Percentiles rank a stretch among this genome's conserved stretches.
Evolutionary conservation across 1,140 invertebrate species (phyloP).

Genomic region (Radopholus similis): DNA sequence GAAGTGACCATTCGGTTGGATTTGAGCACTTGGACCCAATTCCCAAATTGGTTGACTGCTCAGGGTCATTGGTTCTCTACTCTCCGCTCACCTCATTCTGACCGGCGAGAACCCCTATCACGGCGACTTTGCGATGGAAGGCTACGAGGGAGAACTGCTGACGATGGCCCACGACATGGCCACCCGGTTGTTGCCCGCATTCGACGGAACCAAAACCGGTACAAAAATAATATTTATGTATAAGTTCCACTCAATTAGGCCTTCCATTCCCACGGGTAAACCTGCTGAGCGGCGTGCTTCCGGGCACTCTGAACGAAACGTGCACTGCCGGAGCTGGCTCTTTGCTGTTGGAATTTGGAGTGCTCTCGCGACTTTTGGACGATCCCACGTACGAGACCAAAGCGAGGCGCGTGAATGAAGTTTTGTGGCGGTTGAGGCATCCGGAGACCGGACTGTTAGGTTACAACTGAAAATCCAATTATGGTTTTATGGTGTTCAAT

Average conservation of each 20-base stretch:
- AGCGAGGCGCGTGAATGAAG: conserved; percentile 65
- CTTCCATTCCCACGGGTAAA: conserved; percentile 70
- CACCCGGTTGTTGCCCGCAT: conserved; percentile 67
- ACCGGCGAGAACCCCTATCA: conserved; percentile 66
- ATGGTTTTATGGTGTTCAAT: conserved; percentile 10
- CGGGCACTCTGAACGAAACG: conserved; percentile 65
- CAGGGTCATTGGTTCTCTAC: conserved; percentile 68
- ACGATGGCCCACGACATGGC: conserved; percentile 68
- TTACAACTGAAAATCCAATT: conserved; percentile 49
- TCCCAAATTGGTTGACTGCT: not conserved
- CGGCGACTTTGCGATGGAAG: conserved; percentile 65
- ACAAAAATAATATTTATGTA: conserved; percentile 10
- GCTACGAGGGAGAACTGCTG: conserved; percentile 68
- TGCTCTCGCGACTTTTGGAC: conserved; percentile 67
- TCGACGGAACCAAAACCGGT: conserved; percentile 66
- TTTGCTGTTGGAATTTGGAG: conserved; percentile 69
- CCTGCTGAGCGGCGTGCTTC: conserved; percentile 66
- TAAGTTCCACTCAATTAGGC: conserved; percentile 57
- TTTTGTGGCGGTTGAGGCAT: conserved; percentile 66
- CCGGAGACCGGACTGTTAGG: conserved; percentile 69
- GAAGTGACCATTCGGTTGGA: conserved; percentile 69
- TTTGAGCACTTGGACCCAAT: not conserved
- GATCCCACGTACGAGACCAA: conserved; percentile 69
- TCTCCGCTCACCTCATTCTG: conserved; percentile 71
- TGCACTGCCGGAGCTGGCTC: conserved; percentile 71